Evolutionary conservation across 2,797 vertebrate genomes (phyloP).

Genomic region (Molossus alvarezi): DNA sequence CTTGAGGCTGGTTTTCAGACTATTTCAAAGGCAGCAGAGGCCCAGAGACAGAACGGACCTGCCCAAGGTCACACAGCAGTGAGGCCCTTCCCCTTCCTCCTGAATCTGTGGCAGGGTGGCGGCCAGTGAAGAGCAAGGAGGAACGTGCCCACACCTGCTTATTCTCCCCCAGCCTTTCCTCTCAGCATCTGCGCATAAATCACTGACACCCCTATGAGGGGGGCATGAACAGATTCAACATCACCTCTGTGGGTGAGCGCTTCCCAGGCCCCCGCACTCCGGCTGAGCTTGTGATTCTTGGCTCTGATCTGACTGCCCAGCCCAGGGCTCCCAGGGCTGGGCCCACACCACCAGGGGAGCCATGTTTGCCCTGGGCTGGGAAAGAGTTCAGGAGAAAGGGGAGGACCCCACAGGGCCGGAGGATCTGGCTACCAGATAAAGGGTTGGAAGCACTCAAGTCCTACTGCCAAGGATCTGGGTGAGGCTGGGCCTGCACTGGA

Average conservation of each 20-base stretch:
- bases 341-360: conserved; percentile 26
- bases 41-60: conserved; percentile 7
- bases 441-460: not conserved
- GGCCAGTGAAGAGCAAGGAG: not conserved
- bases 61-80: conserved; percentile 22
- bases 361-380: conserved; percentile 32
- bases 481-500: fast-evolving
- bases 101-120: not conserved
- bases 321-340: conserved; percentile 23
- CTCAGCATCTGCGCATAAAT: conserved; percentile 78
- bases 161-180: conserved; percentile 43
- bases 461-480: not conserved
- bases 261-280: conserved; percentile 22
- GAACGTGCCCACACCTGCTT: not conserved
- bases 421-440: conserved; percentile 75
- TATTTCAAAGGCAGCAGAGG: not conserved
- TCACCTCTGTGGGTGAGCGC: conserved; percentile 54
- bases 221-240: conserved; percentile 39
- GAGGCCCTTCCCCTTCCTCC: not conserved
- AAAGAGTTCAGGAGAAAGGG: not conserved
- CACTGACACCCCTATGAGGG: conserved; percentile 33
- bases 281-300: conserved; percentile 75
- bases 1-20: not conserved
- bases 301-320: conserved; percentile 55
- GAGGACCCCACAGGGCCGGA: not conserved